phyloP scores from a whole-genome alignment of 2,113 vertebrate species.

The Stigmatopora argus region DNA sequence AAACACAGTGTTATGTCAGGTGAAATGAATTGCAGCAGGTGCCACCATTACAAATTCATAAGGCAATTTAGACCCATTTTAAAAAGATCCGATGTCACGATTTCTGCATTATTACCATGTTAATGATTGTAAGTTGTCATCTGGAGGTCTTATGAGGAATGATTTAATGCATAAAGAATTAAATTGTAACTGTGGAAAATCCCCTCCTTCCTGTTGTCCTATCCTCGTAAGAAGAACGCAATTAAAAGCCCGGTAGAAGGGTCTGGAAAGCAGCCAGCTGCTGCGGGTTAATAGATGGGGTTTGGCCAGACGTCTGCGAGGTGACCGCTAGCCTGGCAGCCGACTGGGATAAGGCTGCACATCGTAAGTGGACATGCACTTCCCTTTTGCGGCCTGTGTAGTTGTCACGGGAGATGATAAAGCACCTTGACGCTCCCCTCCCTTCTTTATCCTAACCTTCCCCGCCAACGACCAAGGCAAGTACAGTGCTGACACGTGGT shows the following conservation, averaged over 20 bases:
- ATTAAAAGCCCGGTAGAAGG: slow-evolving; percentile 46
- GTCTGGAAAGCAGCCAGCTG: slow-evolving; percentile 61
- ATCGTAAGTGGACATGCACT: slow-evolving; percentile 62
- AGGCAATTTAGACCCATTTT: background rate
- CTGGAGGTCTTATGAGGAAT: slow-evolving; percentile 15
- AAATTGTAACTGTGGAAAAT: slow-evolving; percentile 34
- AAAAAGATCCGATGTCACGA: slow-evolving; percentile 5
- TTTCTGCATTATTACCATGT: background rate
- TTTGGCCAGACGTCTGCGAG: slow-evolving; percentile 68
- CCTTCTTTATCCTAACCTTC: slow-evolving; percentile 51
- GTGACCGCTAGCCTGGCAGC: slow-evolving; percentile 68
- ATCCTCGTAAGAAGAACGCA: slow-evolving; percentile 26
- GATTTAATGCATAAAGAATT: slow-evolving; percentile 35
- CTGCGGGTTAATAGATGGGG: slow-evolving; percentile 60
- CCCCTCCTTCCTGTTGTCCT: background rate
- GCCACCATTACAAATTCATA: background rate
- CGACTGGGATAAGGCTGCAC: slow-evolving; percentile 57
- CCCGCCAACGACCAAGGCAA: slow-evolving; percentile 28
- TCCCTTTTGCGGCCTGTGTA: slow-evolving; percentile 48
- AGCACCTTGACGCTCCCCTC: slow-evolving; percentile 57
- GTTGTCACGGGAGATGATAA: slow-evolving; percentile 67
- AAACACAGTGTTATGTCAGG: background rate
- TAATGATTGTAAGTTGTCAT: background rate
- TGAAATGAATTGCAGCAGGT: background rate
- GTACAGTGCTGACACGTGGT: slow-evolving; percentile 29